Base-by-base conservation (phyloP, 2,113 vertebrate genomes). In the Toxostoma redivivum region DNA sequence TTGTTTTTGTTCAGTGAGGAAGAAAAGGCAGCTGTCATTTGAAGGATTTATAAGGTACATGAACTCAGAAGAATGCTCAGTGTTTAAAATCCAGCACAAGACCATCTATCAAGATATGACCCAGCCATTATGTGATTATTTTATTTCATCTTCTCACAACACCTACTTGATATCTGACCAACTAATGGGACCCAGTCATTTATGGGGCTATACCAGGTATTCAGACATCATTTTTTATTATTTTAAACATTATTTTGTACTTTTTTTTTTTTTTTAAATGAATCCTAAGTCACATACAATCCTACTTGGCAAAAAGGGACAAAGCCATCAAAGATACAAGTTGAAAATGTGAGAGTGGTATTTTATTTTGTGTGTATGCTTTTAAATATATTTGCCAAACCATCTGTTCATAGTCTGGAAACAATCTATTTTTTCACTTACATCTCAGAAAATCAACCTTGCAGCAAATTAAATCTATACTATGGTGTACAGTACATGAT, bases 121-220 rank as follows among this genome's bases (percentile, higher is more conserved):
- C 87, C 94, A 96, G 6, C 98, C 99, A 35, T 88, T 99, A 82
- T 96, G 62, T 86, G 98, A 98, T 84, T 99, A 99, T 95, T 99
- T 98, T 91, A 99, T 99, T 96, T 99, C 98, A 61, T 97, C 98
- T 50, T 99, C 99, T 78, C 99, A 99, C 97, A 99, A 99, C 91
- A 99, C 99, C 28, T 99, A 99, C 96, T 96, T 99, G 97, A 86
- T 97, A 71, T 97, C 98, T 61, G 98, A 98, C 79, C 99, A 99
- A 42, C 76, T 99, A 10, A 2, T 98, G 81, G 98, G 98, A 23
- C 96, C 95, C 82, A 98, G 98, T 88, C 88, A 98, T 79, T 79
- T 98, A 37, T 98, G 96, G 97, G 98, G 97, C 76, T 98, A 98
- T 82, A 53, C 72, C 95, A 98, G 98, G 98, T 98, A 98, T 91